phyloP scores from a whole-genome alignment of 2,888 invertebrate genomes.

The Campoplex nolae region DNA sequence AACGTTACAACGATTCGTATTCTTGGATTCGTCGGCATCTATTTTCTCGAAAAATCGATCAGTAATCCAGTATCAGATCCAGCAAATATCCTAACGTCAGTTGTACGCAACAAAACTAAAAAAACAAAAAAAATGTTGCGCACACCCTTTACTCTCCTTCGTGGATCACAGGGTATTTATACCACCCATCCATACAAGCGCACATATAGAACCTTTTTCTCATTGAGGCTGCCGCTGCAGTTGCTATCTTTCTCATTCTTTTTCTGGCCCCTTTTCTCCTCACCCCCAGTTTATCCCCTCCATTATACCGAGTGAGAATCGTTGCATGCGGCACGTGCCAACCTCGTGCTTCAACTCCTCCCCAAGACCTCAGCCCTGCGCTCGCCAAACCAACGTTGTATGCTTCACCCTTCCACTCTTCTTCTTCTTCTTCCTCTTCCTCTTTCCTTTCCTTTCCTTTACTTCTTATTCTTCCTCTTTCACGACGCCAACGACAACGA shows the following conservation, averaged over 20 bases:
- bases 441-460: constrained; percentile 23
- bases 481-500: constrained; percentile 57
- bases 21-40: not conserved
- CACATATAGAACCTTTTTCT: constrained; percentile 26
- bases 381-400: constrained; percentile 67
- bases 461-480: constrained; percentile 52
- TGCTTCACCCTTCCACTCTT: constrained; percentile 8
- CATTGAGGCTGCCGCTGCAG: constrained; percentile 59
- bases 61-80: too few species aligned
- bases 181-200: not conserved
- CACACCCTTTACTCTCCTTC: not conserved
- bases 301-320: constrained; percentile 74
- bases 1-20: not conserved
- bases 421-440: not conserved
- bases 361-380: constrained; percentile 74
- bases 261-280: constrained; percentile 52
- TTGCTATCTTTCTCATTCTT: constrained; percentile 52
- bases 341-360: constrained; percentile 80
- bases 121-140: not conserved
- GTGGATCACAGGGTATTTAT: constrained; percentile 26
- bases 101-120: too few species aligned
- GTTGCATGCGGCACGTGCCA: constrained; percentile 84
- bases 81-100: too few species aligned
- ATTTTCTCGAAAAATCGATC: not conserved
- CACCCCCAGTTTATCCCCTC: constrained; percentile 67